Percentiles rank a stretch among this genome's conserved stretches.
Evolutionary conservation across 2,113 vertebrate species (phyloP).

Genomic region (Plestiodon gilberti): DNA sequence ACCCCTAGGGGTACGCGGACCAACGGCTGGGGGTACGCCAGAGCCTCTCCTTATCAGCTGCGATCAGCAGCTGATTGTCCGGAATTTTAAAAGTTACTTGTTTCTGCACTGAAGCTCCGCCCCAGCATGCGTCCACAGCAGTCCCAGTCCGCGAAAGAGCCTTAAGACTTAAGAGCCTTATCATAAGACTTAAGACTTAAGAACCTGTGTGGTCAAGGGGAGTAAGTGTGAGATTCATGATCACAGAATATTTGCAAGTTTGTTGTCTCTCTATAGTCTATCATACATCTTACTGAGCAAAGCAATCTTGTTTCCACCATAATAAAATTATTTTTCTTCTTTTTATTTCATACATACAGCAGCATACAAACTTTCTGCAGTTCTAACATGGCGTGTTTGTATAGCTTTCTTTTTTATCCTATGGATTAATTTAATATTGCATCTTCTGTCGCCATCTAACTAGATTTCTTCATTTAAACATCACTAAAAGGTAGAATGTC

Average conservation of each 20-base stretch:
- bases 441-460: not conserved
- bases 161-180: too few relatives aligned
- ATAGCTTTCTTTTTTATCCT: not conserved
- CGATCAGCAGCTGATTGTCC: too few relatives aligned
- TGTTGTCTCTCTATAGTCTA: not conserved
- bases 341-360: not conserved
- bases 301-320: not conserved
- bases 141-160: too few relatives aligned
- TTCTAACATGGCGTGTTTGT: not conserved
- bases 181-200: too few relatives aligned
- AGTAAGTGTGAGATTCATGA: not conserved
- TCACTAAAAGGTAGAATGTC: constrained; percentile 7
- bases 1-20: too few relatives aligned
- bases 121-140: too few relatives aligned
- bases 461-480: not conserved
- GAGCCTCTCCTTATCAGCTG: too few relatives aligned
- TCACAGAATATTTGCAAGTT: not conserved
- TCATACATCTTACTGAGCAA: not conserved
- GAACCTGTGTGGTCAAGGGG: not conserved
- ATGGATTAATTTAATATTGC: not conserved
- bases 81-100: too few relatives aligned
- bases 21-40: too few relatives aligned
- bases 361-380: not conserved
- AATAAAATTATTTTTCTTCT: not conserved
- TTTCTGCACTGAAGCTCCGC: too few relatives aligned